phyloP scores from a whole-genome alignment of 2,888 invertebrate genomes.

The Stramonita haemastoma region DNA sequence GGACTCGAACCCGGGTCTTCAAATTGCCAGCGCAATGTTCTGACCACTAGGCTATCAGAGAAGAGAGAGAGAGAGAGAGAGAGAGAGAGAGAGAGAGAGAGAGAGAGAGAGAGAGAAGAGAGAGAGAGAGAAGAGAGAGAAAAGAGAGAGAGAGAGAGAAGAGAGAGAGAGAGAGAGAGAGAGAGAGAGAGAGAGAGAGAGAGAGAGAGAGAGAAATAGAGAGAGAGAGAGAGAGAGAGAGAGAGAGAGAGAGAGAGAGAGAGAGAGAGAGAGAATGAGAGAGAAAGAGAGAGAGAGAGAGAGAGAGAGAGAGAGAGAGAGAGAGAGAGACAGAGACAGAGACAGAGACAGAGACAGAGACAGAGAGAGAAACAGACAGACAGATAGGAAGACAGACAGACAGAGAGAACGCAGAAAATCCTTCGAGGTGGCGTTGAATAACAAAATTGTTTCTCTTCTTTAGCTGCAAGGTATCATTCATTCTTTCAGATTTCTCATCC shows the following conservation, averaged over 20 bases:
- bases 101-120: conserved; percentile 13
- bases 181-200: background rate
- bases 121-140: background rate
- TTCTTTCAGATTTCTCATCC: too few species aligned
- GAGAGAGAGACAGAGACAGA: background rate
- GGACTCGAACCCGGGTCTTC: too few species aligned
- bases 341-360: background rate
- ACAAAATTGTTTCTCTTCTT: too few species aligned
- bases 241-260: background rate
- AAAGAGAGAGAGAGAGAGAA: background rate
- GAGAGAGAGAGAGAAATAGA: background rate
- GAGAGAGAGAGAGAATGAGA: background rate
- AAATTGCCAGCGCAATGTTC: too few species aligned
- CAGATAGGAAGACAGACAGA: conserved; percentile 22
- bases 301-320: background rate
- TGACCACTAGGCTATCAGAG: too few species aligned
- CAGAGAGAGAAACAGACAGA: background rate
- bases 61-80: too few species aligned
- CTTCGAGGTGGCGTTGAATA: too few species aligned
- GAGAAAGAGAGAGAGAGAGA: background rate
- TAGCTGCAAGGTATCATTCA: too few species aligned
- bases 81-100: conserved; percentile 29
- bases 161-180: background rate
- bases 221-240: background rate
- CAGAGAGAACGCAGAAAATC: background rate